Base-by-base conservation (phyloP, 53 echinoderm and acorn worm genomes). In the Patiria pectinifera region DNA sequence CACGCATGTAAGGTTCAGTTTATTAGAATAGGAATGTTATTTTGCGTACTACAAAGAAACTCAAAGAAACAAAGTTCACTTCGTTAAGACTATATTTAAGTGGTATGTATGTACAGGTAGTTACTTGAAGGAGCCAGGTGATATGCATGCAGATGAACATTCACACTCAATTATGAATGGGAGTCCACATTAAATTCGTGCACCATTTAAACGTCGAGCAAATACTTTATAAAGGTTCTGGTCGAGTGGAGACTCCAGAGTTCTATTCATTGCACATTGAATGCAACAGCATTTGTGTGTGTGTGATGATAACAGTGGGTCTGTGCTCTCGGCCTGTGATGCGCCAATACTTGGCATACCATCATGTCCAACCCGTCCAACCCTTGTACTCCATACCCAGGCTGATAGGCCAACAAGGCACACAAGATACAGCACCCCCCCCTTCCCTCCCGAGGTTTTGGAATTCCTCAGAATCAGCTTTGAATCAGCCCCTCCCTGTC, bases 381-480 rank as follows among this genome's bases (percentile, higher is more conserved):
- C 13, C 66, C 16, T 18, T 71, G 35, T 47, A 10, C 48, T 48
- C 86, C n/a, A 19, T 46, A 23, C 9, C 86, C 70, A 66, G 44
- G 4, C 22, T 53, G 53, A 84, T 26, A 44, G 66, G 62, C 66
- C 14, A 62, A 43, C 13, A 12, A 84, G 14, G 13, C 23, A 59
- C 24, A 59, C 53, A 43, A 26, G 44, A 44, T 60, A 62, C 62
- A 85, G 45, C 63, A 6, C 59, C 60, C 23, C 25, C 62, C 47
- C n/a, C 18, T 71, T 71, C n/a, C 18, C 72, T 48, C 86, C 46
- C 15, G 71, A 71, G 86, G 61, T 46, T 47, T 86, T 86, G 71
- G 72, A 71, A 86, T 86, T 71, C 86, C 72, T 25, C 18, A 16
- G 35, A 86, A 71, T 71, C 74, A 48, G 76, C 70, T 86, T 66